phyloP scores from a whole-genome alignment of 2,888 invertebrate species.

The Hedya salicella region DNA sequence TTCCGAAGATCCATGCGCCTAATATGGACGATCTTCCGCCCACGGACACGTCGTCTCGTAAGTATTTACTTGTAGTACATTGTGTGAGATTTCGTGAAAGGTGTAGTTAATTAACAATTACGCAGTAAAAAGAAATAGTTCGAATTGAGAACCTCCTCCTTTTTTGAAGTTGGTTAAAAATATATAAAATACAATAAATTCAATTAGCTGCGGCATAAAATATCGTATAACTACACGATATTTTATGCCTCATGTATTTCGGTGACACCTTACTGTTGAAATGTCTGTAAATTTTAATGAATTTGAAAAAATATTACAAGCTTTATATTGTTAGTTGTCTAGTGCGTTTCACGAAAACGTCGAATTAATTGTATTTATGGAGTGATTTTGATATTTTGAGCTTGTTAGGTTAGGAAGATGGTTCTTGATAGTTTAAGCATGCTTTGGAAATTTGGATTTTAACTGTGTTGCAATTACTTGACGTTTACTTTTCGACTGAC shows the following conservation, averaged over 20 bases:
- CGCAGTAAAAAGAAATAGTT: too few species aligned
- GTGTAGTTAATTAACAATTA: background rate
- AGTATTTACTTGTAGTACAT: slow-evolving; percentile 51
- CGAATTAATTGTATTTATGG: background rate
- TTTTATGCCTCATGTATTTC: too few species aligned
- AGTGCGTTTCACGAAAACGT: background rate
- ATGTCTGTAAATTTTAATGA: too few species aligned
- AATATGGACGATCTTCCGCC: slow-evolving; percentile 66
- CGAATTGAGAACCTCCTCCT: too few species aligned
- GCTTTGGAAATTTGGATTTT: slow-evolving; percentile 1
- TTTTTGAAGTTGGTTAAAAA: too few species aligned
- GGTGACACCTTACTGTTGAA: too few species aligned
- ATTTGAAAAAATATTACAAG: too few species aligned
- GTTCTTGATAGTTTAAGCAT: slow-evolving; percentile 12
- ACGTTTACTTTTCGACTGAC: background rate
- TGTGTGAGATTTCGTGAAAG: slow-evolving; percentile 4
- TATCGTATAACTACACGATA: too few species aligned
- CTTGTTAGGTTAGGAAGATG: background rate
- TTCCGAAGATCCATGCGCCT: slow-evolving; percentile 73
- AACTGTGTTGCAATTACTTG: background rate
- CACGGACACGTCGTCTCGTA: slow-evolving; percentile 73
- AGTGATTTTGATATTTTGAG: slow-evolving; percentile 1
- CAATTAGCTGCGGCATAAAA: too few species aligned
- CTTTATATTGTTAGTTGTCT: too few species aligned
- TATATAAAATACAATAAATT: too few species aligned